A percentile compares a stretch with the other conserved stretches of the same genome.
phyloP scores from a whole-genome alignment of 1,140 invertebrate species.

The Cherax destructor region DNA sequence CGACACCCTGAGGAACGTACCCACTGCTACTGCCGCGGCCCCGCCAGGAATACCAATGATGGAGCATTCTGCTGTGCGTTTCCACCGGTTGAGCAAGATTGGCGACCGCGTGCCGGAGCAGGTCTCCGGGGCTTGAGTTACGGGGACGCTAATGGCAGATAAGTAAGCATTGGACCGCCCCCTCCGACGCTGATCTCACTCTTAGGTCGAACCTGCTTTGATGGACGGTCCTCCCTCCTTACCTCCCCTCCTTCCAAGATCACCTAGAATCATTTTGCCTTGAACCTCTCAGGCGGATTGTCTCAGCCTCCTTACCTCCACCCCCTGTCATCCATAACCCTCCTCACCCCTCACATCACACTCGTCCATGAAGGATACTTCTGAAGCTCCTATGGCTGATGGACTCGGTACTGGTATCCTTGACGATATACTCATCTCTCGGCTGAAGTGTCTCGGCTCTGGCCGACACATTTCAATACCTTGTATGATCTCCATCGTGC shows the following conservation, averaged over 20 bases:
- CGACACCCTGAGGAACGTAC: conserved; percentile 31
- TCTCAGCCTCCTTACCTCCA: neutral
- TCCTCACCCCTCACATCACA: neutral
- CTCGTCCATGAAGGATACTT: neutral
- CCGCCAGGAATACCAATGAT: conserved; percentile 41
- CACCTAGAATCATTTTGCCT: conserved; percentile 22
- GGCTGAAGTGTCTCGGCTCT: too few relatives aligned
- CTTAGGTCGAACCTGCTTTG: conserved; percentile 56
- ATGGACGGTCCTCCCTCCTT: conserved; percentile 34
- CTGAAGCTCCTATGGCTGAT: too few relatives aligned
- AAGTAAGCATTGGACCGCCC: conserved; percentile 66
- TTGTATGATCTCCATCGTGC: too few relatives aligned
- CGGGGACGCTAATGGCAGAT: conserved; percentile 64
- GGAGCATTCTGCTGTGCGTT: conserved; percentile 52
- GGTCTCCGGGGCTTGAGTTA: conserved; percentile 52
- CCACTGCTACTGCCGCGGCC: conserved; percentile 24
- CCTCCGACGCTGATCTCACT: conserved; percentile 64
- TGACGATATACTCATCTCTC: too few relatives aligned
- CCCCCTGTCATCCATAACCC: neutral
- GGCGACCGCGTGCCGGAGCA: conserved; percentile 45
- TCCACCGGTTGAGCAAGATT: conserved; percentile 56
- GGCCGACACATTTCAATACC: too few relatives aligned
- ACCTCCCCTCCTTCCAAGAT: conserved; percentile 3
- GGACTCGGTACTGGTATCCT: too few relatives aligned
- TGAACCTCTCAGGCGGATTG: conserved; percentile 25